Base-by-base conservation (phyloP, 2,113 vertebrate species). In the Sphyrna mokarran region DNA sequence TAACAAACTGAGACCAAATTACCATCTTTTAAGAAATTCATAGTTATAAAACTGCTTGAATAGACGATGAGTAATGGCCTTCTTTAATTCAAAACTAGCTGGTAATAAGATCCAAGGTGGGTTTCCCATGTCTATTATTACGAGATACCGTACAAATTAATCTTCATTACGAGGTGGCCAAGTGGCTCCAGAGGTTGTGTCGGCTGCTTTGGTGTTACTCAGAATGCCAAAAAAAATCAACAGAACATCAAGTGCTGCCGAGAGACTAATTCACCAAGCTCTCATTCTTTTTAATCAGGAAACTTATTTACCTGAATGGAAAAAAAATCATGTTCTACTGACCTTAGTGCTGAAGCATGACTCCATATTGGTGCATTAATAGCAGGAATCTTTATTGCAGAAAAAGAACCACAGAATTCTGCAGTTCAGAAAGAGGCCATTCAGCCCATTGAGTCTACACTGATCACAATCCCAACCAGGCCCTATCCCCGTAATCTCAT, bases 11-110 rank as follows among this genome's bases (percentile, higher is more conserved):
- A 61, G 23, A 26, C 23, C 10, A 89, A 89, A 94, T 94, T 40
- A 94, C 37, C 63, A 37, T 94, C 66, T 69, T 63, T 40, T 68
- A 43, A 58, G 66, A 69, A 69, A 94, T 5, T 20, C 10, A 13
- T 61, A 58, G 86, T 23, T 89, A 89, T 58, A 61, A 87, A 89
- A 89, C 86, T 89, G n/a, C n/a, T 68, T 94, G 91, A 29, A 94
- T 40, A 14, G n/a, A 69, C 68, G 37, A 37, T 69, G 61, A 94
- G 58, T 40, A 69, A 69, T 23, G n/a, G 40, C 37, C n/a, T 94
- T 94, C 37, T 94, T 4, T 40, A 94, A 94, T 93, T 68, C 61
- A 93, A 68, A 66, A 93, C 14, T 20, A 68, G 63, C 63, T 37
- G 33, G 61, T 94, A 69, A 69, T 94, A 69, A 69, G 66, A 69